Conservation (phyloP, 2,797 vertebrate species). For the Astyanax mexicanus region DNA sequence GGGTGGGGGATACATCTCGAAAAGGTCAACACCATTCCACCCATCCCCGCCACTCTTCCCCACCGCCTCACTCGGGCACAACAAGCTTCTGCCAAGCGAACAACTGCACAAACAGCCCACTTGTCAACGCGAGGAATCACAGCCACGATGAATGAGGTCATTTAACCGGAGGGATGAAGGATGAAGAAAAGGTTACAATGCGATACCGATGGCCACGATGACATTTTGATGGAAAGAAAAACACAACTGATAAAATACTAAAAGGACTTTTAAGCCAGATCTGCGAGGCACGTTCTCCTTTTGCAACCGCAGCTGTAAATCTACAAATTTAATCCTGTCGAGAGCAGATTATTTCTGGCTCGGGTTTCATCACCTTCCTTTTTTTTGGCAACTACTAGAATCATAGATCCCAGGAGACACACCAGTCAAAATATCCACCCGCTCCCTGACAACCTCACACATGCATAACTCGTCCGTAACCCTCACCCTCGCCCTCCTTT, state of each 20-base stretch:
- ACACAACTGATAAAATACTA: not conserved
- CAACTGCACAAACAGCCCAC: slow-evolving; percentile 28
- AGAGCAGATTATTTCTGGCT: slow-evolving; percentile 19
- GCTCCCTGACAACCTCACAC: slow-evolving; percentile 32
- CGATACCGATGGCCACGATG: too few relatives aligned
- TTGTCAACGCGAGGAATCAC: not conserved
- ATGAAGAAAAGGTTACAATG: not conserved
- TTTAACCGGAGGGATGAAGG: not conserved
- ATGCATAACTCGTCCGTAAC: slow-evolving; percentile 32
- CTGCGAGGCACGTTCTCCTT: not conserved
- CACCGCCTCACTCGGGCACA: slow-evolving; percentile 52
- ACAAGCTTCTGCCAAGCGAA: slow-evolving; percentile 33
- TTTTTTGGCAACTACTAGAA: slow-evolving; percentile 9
- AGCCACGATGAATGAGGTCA: not conserved
- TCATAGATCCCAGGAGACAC: slow-evolving; percentile 37
- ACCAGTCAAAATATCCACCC: slow-evolving; percentile 50
- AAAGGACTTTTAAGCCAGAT: not conserved
- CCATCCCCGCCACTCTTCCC: slow-evolving; percentile 34
- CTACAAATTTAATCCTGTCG: slow-evolving; percentile 15
- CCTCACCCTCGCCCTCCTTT: slow-evolving; percentile 20
- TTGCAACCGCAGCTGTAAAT: slow-evolving; percentile 7
- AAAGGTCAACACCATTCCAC: slow-evolving; percentile 75
- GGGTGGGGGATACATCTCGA: slow-evolving; percentile 63
- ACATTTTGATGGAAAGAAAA: slow-evolving; percentile 1
- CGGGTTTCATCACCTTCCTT: slow-evolving; percentile 18